Evolutionary conservation across 1,140 invertebrate species (phyloP).

Genomic region (Caerostris extrusa): DNA sequence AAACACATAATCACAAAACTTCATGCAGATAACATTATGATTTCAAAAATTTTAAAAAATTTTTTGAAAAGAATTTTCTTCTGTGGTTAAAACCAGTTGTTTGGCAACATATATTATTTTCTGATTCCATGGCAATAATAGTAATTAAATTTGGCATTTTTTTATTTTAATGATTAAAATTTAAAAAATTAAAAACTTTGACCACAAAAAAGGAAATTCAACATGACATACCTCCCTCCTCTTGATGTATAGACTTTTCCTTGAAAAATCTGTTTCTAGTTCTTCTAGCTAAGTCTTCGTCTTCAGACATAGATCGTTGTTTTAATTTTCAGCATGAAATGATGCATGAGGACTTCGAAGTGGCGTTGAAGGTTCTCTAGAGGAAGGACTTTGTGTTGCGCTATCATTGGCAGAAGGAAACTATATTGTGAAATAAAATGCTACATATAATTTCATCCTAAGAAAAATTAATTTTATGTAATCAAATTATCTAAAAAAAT

Average conservation of each 20-base stretch:
- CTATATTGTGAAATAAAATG: background rate
- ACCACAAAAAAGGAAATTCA: background rate
- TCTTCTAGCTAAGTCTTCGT: slow-evolving; percentile 87
- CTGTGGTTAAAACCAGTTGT: too few species aligned
- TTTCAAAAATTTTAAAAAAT: too few species aligned
- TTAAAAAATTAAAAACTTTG: too few species aligned
- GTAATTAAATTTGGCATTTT: too few species aligned
- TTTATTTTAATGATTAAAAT: too few species aligned
- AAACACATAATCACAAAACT: too few species aligned
- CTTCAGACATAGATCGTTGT: slow-evolving; percentile 78
- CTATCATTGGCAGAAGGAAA: slow-evolving; percentile 52
- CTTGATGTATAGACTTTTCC: slow-evolving; percentile 89
- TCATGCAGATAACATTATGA: too few species aligned
- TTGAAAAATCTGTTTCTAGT: slow-evolving; percentile 87
- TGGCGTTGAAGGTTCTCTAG: background rate
- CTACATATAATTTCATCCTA: background rate
- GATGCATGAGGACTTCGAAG: slow-evolving; percentile 21
- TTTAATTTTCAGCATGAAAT: slow-evolving; percentile 69
- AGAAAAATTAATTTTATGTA: background rate
- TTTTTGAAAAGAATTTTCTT: too few species aligned
- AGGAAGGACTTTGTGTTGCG: slow-evolving; percentile 63
- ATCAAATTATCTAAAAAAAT: background rate
- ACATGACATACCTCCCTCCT: slow-evolving; percentile 87
- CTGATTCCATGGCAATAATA: too few species aligned
- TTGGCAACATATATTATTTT: too few species aligned